Evolutionary conservation across 2,888 invertebrate species (phyloP).

Genomic region (Nomada fabriciana): DNA sequence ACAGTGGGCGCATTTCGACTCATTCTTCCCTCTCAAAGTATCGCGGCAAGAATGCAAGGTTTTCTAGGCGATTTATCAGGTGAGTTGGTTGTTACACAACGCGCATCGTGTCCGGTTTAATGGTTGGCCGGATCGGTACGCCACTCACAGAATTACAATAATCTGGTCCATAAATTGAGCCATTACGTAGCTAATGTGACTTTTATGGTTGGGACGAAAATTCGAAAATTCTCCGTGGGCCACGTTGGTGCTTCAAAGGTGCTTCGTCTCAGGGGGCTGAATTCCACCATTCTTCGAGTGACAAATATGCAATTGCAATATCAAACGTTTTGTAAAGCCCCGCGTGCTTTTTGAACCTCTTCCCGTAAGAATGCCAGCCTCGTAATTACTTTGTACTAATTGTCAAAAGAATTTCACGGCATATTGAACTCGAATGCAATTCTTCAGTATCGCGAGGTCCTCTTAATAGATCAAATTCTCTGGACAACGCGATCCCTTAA

Average conservation of each 20-base stretch:
- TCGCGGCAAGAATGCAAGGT: slow-evolving; percentile 4
- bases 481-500: slow-evolving; percentile 19
- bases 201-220: slow-evolving; percentile 16
- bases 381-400: too few relatives aligned
- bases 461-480: too few relatives aligned
- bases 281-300: too few relatives aligned
- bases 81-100: slow-evolving; percentile 3
- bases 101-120: slow-evolving; percentile 20
- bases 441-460: too few relatives aligned
- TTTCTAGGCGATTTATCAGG: slow-evolving; percentile 12
- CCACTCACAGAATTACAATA: slow-evolving; percentile 49
- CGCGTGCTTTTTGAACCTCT: too few relatives aligned
- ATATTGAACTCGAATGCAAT: too few relatives aligned
- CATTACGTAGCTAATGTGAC: slow-evolving; percentile 33
- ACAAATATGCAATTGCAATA: too few relatives aligned
- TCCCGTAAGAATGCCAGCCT: too few relatives aligned
- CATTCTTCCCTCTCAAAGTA: neutral
- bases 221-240: slow-evolving; percentile 21
- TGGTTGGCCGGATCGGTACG: slow-evolving; percentile 12
- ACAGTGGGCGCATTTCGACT: neutral
- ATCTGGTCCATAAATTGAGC: slow-evolving; percentile 45
- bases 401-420: too few relatives aligned
- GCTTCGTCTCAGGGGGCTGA: too few relatives aligned
- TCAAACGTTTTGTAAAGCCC: too few relatives aligned
- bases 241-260: too few relatives aligned